Conservation (phyloP, 1,140 invertebrate genomes). For the Nomia melanderi region DNA sequence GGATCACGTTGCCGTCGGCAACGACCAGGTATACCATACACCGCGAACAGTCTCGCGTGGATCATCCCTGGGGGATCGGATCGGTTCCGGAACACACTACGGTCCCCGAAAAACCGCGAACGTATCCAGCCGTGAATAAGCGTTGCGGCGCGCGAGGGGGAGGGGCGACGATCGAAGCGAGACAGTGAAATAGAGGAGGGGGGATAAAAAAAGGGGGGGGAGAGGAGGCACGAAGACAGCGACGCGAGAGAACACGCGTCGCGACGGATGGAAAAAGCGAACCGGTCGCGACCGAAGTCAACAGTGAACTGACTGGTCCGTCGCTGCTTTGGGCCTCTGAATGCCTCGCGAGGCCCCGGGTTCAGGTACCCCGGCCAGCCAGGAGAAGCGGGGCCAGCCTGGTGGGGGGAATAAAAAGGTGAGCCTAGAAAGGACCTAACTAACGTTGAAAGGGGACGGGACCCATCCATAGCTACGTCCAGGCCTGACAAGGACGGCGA, state of each 20-base stretch:
- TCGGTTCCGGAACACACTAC: neutral
- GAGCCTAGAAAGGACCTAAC: slow-evolving; percentile 79
- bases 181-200: too few species aligned
- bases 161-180: too few species aligned
- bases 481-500: slow-evolving; percentile 39
- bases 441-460: slow-evolving; percentile 72
- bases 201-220: neutral
- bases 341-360: slow-evolving; percentile 59
- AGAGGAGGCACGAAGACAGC: neutral
- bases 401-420: slow-evolving; percentile 77
- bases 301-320: slow-evolving; percentile 76
- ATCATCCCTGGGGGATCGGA: slow-evolving; percentile 14
- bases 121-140: neutral
- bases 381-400: slow-evolving; percentile 35
- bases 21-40: neutral
- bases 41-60: neutral
- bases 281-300: slow-evolving; percentile 76
- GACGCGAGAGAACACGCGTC: slow-evolving; percentile 35
- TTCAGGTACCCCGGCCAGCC: slow-evolving; percentile 61
- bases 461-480: slow-evolving; percentile 55
- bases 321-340: slow-evolving; percentile 66
- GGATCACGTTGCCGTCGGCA: neutral
- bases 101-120: neutral
- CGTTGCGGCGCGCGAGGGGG: too few species aligned
- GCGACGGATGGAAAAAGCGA: slow-evolving; percentile 52